A percentile compares a stretch with the other conserved stretches of the same genome.
phyloP scores from a whole-genome alignment of 2,797 vertebrate genomes.

The Pangasius krempfi region DNA sequence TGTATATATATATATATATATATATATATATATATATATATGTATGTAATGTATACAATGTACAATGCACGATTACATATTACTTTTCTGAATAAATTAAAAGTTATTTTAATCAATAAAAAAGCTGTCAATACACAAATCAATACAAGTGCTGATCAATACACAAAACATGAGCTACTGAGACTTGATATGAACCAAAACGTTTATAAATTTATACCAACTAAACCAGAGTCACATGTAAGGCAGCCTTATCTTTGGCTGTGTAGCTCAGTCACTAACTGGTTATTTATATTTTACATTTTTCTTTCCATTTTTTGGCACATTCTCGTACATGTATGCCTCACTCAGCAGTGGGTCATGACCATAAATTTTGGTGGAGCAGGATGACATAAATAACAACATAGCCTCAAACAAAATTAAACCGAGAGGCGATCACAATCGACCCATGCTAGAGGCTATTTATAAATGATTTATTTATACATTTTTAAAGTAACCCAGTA shows the following conservation, averaged over 20 bases:
- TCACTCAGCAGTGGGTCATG: neutral
- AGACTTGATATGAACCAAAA: neutral
- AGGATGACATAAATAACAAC: neutral
- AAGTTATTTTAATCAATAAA: slow-evolving; percentile 24
- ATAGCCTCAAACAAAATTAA: neutral
- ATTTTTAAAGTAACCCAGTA: neutral
- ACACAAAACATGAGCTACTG: neutral
- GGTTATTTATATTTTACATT: neutral
- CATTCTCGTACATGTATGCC: no score
- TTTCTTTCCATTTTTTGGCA: neutral
- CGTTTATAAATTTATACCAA: no score
- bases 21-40: no score
- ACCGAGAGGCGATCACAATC: neutral
- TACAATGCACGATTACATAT: slow-evolving; percentile 9
- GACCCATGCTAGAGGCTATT: neutral
- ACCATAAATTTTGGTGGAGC: neutral
- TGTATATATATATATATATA: neutral
- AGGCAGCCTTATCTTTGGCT: neutral
- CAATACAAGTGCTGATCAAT: neutral
- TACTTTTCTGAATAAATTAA: neutral
- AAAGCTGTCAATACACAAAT: neutral
- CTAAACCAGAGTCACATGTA: no score
- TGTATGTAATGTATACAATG: neutral
- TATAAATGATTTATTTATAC: no score
- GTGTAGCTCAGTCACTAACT: neutral